Conservation (phyloP, 2,113 vertebrate genomes). For the Podocnemis expansa region DNA sequence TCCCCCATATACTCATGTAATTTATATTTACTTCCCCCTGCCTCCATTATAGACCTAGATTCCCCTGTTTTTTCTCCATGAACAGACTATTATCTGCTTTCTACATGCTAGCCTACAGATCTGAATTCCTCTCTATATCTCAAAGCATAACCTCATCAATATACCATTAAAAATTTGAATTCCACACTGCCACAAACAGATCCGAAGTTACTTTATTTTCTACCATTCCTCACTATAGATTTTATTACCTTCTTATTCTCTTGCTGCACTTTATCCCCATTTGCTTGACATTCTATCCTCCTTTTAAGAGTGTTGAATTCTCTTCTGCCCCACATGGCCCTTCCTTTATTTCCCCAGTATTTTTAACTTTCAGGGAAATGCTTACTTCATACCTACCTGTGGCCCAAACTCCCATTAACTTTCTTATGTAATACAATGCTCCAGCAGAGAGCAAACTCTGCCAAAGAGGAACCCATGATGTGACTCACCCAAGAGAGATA, state of each 20-base stretch:
- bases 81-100: neutral
- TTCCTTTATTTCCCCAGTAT: neutral
- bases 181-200: neutral
- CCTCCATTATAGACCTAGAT: rapidly evolving
- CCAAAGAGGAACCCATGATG: neutral
- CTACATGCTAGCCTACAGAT: neutral
- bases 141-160: neutral
- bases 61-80: neutral
- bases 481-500: constrained; percentile 72
- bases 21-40: neutral
- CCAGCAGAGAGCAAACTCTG: neutral
- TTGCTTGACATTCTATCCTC: neutral
- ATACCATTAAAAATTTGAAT: neutral
- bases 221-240: neutral
- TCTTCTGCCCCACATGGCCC: neutral
- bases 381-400: neutral
- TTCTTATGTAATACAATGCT: neutral
- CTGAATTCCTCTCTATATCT: neutral
- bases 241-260: neutral
- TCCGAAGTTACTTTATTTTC: neutral
- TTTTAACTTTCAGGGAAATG: neutral
- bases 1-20: neutral
- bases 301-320: neutral
- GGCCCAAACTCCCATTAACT: neutral
- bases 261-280: neutral